These are phyloP conservation scores for Koerneria pararmatus DNA, from an alignment of 2,888 invertebrate genomes.

Conservation along the genomic window DNA sequence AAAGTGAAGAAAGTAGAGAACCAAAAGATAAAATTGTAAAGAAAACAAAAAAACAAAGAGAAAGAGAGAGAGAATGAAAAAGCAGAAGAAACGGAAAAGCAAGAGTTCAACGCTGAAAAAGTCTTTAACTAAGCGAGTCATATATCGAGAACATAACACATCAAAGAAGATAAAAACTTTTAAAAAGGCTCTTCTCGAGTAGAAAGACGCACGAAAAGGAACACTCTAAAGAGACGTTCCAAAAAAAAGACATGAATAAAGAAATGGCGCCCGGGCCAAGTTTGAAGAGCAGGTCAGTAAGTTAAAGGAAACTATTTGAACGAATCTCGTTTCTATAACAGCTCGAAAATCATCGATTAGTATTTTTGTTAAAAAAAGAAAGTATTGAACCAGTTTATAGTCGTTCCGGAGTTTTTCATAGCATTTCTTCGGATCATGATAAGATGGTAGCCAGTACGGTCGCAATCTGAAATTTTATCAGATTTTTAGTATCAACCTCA, in stretches of 20 bases:
- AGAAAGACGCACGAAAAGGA: no score
- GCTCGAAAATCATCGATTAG: background rate
- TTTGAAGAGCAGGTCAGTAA: background rate
- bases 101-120: no score
- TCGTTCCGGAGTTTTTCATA: conserved; percentile 43
- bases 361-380: background rate
- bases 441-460: conserved; percentile 41
- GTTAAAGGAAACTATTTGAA: background rate
- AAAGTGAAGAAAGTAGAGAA: no score
- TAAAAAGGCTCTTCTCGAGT: no score
- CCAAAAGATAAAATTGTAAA: no score
- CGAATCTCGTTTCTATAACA: background rate
- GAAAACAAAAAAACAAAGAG: no score
- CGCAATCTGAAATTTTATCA: conserved; percentile 21
- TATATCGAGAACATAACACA: no score
- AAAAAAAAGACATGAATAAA: background rate
- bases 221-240: background rate
- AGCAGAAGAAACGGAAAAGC: no score
- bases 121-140: no score
- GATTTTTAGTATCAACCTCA: background rate
- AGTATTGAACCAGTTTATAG: conserved; percentile 32
- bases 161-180: no score
- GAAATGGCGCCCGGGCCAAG: background rate
- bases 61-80: no score
- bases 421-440: conserved; percentile 35